Base-by-base conservation (phyloP, 1,140 invertebrate species). In the Oryctes rhinoceros region DNA sequence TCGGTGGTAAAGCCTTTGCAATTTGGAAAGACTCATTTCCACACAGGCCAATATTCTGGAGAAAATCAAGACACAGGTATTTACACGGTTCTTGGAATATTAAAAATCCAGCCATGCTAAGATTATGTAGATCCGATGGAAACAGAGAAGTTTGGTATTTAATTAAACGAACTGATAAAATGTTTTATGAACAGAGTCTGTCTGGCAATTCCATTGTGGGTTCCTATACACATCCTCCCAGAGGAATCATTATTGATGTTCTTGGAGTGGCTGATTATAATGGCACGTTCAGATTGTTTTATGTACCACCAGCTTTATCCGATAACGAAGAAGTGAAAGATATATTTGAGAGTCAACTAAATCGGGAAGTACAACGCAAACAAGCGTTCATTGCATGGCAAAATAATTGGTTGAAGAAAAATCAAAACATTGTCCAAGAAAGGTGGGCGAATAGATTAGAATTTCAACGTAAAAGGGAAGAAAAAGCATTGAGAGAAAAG, bases 1-100 rank as follows among this genome's bases (percentile, higher is more conserved):
- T 92, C 4, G 92, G 92, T 0, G 91, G 91, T 15, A 89, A 86
- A 76, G 84, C 91, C 30, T 90, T 92, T 81, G 91, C 91, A 0
- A 78, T 93, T 11, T 93, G 92, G 92, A 87, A 87, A 47, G 88
- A 90, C 11, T 86, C 89, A 59, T 88, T 89, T 30, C 84, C 82
- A 13, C 85, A 88, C 37, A 85, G 86, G 4, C 90, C 91, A 0
- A 84, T 92, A 39, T 83, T 92, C 35, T 91, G 90, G 90, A 88
- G 90, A 30, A 88, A 87, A 81, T 87, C 88, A 11, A 84, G 87
- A 10, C 82, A 83, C 11, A 89, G 89, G 39, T 87, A 91, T n/a
- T 30, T 78, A 5, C 76, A 80, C 48, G 80, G 80, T 6, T 4
- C n/a, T 20, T 80, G 80, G 80, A 48, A 24, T 47, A 4, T 37